Evolutionary conservation across 2,113 vertebrate genomes (phyloP), one percentile per base, ranked within the genome.

Genomic region (Tupaia chinensis): DNA sequence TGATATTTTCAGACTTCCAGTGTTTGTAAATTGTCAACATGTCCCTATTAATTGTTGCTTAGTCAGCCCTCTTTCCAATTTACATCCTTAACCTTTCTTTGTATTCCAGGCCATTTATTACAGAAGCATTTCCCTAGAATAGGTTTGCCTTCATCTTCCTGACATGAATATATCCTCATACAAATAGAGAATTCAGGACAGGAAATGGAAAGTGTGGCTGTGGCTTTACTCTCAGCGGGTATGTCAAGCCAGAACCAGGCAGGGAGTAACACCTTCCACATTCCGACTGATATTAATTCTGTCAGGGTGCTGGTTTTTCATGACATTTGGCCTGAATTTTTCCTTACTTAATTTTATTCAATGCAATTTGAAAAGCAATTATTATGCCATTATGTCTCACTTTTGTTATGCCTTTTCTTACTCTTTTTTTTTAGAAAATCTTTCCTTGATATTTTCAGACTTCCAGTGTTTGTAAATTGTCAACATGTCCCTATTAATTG

Each of bases 401-500:
- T 94, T 87, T 79, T 29, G 20, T 91, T 92, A 22, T 8, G 60
- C 44, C 15, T 87, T 96, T 79, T 87, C 66, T 60, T 69, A 58
- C 7, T 76, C 32, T 87, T 88, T 78, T 60, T 66, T 27, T 90
- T 78, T 60, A 13, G 65, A 91, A 94, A 95, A 29, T 76, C 20
- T 94, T n/a, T 77, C 70, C 89, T 80, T 94, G 91, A 79, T 97
- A 96, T 93, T 93, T 96, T 22, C 77, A 91, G 84, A 58, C n/a
- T 94, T 88, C 63, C 53, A 32, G 32, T 86, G 79, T 96, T 95
- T 96, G 20, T 79, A 94, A 91, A 94, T 73, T 95, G 91, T 95
- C 70, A 80, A 69, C 86, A 92, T 34, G 79, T 93, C 58, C 79
- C 56, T 69, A 61, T 91, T 95, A 80, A 96, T 87, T 93, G 88